A percentile compares a stretch with the other conserved stretches of the same genome.
Evolutionary conservation across 2,888 invertebrate genomes (phyloP).

Genomic region (Spilosoma lubricipeda): DNA sequence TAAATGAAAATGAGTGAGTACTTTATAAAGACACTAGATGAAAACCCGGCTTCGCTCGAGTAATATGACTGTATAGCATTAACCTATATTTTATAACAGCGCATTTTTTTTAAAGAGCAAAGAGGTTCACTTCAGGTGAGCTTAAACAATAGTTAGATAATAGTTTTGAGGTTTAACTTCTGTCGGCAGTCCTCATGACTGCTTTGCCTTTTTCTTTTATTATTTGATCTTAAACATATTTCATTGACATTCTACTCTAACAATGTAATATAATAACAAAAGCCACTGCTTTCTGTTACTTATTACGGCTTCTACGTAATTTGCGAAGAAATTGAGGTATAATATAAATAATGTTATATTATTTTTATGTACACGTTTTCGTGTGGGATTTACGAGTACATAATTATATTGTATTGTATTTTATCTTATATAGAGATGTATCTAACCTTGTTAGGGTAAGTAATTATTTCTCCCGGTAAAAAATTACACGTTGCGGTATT

Average conservation of each 20-base stretch:
- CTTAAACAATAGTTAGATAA: too few species aligned
- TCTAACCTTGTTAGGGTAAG: not conserved
- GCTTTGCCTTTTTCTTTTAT: too few species aligned
- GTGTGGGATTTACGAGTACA: not conserved
- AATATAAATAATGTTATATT: not conserved
- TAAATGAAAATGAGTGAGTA: too few species aligned
- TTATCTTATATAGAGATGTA: not conserved
- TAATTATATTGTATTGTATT: not conserved
- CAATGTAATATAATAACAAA: not conserved
- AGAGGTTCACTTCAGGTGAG: too few species aligned
- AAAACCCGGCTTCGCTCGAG: too few species aligned
- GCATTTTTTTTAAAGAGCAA: too few species aligned
- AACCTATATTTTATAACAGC: too few species aligned
- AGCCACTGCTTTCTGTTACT: not conserved
- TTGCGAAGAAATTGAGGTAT: not conserved
- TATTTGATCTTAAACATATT: not conserved
- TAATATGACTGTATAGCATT: too few species aligned
- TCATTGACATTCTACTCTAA: not conserved
- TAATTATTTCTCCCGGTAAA: not conserved
- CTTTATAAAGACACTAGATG: too few species aligned
- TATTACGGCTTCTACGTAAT: not conserved
- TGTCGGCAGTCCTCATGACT: too few species aligned
- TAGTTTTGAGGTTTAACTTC: too few species aligned
- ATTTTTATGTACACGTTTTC: not conserved
- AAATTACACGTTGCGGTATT: not conserved